These are phyloP conservation scores for Cardiocondyla obscurior DNA, from an alignment of 1,140 invertebrate genomes.

Conservation along the genomic window DNA sequence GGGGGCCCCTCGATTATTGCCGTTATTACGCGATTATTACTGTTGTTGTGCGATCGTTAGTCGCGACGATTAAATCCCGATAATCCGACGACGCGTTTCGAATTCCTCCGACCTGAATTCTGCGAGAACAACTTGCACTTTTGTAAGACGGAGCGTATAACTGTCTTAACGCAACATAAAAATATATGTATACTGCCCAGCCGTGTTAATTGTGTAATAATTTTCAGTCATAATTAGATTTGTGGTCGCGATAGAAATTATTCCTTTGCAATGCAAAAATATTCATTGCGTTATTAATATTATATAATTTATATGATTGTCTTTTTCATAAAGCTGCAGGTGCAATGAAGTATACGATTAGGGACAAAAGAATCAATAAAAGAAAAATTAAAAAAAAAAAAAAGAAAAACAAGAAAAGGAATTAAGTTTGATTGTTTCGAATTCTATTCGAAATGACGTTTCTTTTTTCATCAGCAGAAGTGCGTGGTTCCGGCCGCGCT, in stretches of 20 bases:
- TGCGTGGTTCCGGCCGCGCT: neutral
- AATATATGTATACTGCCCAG: too few species aligned
- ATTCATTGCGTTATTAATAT: too few species aligned
- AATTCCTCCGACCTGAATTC: neutral
- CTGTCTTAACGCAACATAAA: too few species aligned
- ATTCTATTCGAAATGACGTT: neutral
- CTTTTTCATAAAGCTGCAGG: neutral
- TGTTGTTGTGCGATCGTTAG: neutral
- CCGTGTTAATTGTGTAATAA: too few species aligned
- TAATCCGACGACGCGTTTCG: neutral
- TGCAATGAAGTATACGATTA: neutral
- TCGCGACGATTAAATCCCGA: neutral
- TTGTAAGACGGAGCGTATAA: too few species aligned
- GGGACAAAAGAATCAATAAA: too few species aligned
- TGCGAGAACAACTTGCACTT: neutral
- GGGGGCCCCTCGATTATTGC: neutral
- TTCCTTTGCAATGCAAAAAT: neutral
- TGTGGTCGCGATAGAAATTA: neutral
- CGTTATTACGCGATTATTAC: neutral
- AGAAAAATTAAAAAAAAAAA: too few species aligned
- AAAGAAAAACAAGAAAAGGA: too few species aligned
- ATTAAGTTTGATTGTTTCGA: neutral
- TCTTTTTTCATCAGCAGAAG: neutral
- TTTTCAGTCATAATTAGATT: too few species aligned
- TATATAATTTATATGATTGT: too few species aligned